Percentiles rank a stretch among this genome's conserved stretches.
phyloP scores from a whole-genome alignment of 64 coral and sea anemone species.

The Catalaphyllia jardinei region DNA sequence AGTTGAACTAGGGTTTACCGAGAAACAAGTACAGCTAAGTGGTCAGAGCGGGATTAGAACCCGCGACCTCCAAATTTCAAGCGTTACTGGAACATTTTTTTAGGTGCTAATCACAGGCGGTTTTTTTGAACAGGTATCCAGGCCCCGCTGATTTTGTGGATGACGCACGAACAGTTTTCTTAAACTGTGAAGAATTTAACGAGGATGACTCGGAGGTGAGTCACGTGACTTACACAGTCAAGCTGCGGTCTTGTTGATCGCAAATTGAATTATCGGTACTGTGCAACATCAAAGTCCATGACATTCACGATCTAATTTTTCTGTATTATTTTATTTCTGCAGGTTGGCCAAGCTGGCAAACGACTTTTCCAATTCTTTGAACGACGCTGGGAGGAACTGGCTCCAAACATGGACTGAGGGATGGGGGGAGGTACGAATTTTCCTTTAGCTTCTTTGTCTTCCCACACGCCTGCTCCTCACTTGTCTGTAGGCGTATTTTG shows the following conservation, averaged over 20 bases:
- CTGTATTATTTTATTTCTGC: background rate
- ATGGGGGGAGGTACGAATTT: background rate
- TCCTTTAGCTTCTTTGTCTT: too few species aligned
- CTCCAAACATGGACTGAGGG: slow-evolving; percentile 28
- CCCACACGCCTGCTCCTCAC: too few species aligned
- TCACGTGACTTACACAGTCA: background rate
- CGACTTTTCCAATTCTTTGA: slow-evolving; percentile 91
- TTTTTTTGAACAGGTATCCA: slow-evolving; percentile 65
- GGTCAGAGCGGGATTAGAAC: too few species aligned
- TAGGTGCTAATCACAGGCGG: background rate
- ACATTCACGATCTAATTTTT: background rate
- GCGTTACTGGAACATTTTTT: background rate
- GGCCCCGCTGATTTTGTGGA: slow-evolving; percentile 82
- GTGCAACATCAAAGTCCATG: too few species aligned
- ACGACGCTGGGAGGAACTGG: slow-evolving; percentile 88
- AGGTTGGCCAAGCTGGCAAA: slow-evolving; percentile 98
- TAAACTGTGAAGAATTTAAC: slow-evolving; percentile 97
- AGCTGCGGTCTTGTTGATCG: background rate
- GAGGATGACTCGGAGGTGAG: slow-evolving; percentile 98
- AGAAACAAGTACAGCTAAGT: too few species aligned
- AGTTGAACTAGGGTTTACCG: too few species aligned
- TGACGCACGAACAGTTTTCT: slow-evolving; percentile 88
- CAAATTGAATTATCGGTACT: too few species aligned
- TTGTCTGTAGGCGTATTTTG: too few species aligned
- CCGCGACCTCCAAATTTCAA: background rate